phyloP scores from a whole-genome alignment of 35 echinoderm and acorn worm genomes.

The Ophioderma brevispina region DNA sequence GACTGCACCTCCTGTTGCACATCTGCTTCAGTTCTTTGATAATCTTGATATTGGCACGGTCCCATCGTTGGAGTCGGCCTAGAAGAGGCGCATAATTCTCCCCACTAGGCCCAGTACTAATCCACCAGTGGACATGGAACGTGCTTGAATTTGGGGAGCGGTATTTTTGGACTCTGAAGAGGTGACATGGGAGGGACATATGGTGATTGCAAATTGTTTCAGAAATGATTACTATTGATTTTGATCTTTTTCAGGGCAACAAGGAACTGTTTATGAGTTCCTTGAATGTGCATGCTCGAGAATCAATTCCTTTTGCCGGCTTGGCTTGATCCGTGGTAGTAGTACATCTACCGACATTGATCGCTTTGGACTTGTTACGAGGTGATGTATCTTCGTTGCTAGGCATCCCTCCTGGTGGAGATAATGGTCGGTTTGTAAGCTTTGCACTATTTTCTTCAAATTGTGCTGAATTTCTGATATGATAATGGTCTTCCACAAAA shows the following conservation, averaged over 20 bases:
- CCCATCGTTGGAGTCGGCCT: conserved; percentile 30
- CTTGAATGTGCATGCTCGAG: not conserved
- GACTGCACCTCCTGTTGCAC: not conserved
- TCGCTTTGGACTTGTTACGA: not conserved
- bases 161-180: conserved; percentile 2
- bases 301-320: not conserved
- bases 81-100: conserved; percentile 8
- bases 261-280: not conserved
- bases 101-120: conserved; percentile 2
- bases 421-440: not conserved
- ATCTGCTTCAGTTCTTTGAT: conserved; percentile 18
- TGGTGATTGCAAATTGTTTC: not conserved
- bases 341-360: not conserved
- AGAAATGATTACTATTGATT: not conserved
- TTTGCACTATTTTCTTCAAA: not conserved
- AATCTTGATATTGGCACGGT: conserved; percentile 5
- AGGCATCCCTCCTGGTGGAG: not conserved
- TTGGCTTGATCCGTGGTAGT: not conserved
- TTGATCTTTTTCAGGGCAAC: not conserved
- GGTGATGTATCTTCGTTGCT: not conserved
- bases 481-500: not conserved
- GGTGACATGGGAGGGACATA: not conserved
- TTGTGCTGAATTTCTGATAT: not conserved
- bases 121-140: conserved; percentile 29
- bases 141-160: conserved; percentile 19